Evolutionary conservation across 2,113 vertebrate species (phyloP).

Genomic region (Willisornis vidua): DNA sequence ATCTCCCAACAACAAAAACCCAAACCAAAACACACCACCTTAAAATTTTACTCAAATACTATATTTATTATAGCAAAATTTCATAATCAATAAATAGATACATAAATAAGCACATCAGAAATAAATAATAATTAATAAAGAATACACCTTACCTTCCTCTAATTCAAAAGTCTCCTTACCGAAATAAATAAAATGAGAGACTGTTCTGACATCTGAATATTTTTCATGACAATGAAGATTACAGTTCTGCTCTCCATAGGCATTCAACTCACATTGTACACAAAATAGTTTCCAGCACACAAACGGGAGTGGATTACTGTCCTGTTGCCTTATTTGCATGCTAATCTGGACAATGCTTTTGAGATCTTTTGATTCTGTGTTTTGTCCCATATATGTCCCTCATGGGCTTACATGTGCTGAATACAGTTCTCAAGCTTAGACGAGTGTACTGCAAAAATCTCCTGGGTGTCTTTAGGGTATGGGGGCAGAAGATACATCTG

Average conservation of each 20-base stretch:
- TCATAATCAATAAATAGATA: neutral
- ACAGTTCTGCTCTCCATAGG: neutral
- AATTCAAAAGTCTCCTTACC: neutral
- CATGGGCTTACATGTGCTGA: neutral
- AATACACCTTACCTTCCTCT: neutral
- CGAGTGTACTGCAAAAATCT: neutral
- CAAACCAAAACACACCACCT: neutral
- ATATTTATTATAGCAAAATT: neutral
- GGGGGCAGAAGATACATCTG: neutral
- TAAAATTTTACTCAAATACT: neutral
- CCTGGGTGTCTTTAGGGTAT: neutral
- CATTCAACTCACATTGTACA: neutral
- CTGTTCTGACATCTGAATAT: neutral
- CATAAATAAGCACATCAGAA: neutral
- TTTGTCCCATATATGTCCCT: neutral
- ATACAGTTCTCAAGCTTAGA: neutral
- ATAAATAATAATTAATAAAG: no score
- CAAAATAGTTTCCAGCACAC: neutral
- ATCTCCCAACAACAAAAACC: no score
- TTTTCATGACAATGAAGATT: neutral
- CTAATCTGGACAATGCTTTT: neutral
- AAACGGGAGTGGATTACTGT: neutral
- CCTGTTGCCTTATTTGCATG: neutral
- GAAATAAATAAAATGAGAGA: neutral
- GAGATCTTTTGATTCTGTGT: neutral